phyloP scores from a whole-genome alignment of 2,113 vertebrate species.

The Alethe castanea region DNA sequence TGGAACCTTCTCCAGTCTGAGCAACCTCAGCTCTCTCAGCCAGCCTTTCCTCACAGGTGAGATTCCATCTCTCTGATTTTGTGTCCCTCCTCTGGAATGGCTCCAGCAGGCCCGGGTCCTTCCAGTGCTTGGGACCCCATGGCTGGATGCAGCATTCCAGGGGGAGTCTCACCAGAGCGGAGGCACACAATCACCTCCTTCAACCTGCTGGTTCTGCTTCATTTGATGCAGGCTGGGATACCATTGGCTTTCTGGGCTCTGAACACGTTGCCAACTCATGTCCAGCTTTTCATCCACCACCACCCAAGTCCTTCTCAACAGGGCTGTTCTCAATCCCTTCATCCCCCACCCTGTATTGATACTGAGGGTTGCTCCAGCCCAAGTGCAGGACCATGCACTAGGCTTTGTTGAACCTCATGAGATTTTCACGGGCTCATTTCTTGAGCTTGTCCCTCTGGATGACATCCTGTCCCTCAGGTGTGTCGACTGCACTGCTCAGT shows the following conservation, averaged over 20 bases:
- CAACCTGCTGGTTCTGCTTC: not conserved
- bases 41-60: not conserved
- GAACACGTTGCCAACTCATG: rapidly evolving
- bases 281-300: not conserved
- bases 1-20: not conserved
- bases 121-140: too few relatives aligned
- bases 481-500: not conserved
- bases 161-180: not conserved
- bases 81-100: not conserved
- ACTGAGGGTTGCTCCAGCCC: rapidly evolving
- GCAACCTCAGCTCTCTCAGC: not conserved
- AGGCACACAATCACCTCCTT: not conserved
- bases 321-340: not conserved
- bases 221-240: not conserved
- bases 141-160: not conserved
- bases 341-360: not conserved
- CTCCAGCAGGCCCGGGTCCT: rapidly evolving
- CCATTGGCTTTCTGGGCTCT: not conserved
- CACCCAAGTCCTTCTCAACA: not conserved
- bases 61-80: not conserved
- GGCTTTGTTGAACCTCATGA: not conserved
- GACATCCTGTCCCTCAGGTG: not conserved
- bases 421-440: not conserved
- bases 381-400: not conserved
- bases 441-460: not conserved